A percentile compares a stretch with the other conserved stretches of the same genome.
These are phyloP conservation scores for Taurulus bubalis DNA, from an alignment of 2,113 vertebrate species.

Conservation along the genomic window DNA sequence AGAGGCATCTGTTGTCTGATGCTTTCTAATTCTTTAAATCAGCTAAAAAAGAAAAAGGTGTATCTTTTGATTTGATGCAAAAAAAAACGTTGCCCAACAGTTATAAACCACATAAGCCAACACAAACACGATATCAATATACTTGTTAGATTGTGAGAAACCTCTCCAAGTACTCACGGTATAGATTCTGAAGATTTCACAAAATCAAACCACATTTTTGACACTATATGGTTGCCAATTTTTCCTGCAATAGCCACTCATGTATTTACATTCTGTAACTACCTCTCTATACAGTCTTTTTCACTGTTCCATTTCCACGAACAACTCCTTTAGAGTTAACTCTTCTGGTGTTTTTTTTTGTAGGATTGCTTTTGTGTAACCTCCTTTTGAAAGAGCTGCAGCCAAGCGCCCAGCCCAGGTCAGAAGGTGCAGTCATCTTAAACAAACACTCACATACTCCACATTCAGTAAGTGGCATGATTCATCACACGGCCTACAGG, in stretches of 20 bases:
- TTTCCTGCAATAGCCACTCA: neutral
- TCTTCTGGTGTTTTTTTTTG: neutral
- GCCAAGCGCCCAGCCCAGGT: neutral
- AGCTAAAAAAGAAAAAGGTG: neutral
- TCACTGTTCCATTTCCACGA: neutral
- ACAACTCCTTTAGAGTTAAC: neutral
- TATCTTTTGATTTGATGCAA: neutral
- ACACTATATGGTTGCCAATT: neutral
- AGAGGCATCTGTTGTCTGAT: neutral
- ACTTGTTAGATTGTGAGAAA: neutral
- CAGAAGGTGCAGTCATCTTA: neutral
- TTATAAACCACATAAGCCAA: neutral
- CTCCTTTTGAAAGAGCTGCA: neutral
- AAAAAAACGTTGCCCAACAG: neutral
- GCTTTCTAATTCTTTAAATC: neutral
- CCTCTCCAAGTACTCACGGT: neutral
- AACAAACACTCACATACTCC: slow-evolving; percentile 1
- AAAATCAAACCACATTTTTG: neutral
- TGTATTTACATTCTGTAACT: neutral
- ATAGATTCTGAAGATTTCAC: neutral
- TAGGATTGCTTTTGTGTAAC: neutral
- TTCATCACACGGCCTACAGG: slow-evolving; percentile 11
- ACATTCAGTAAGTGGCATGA: neutral
- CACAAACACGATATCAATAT: neutral
- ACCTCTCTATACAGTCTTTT: neutral